Conservation (phyloP, 2,888 invertebrate genomes). For the Osedax frankpressi region DNA sequence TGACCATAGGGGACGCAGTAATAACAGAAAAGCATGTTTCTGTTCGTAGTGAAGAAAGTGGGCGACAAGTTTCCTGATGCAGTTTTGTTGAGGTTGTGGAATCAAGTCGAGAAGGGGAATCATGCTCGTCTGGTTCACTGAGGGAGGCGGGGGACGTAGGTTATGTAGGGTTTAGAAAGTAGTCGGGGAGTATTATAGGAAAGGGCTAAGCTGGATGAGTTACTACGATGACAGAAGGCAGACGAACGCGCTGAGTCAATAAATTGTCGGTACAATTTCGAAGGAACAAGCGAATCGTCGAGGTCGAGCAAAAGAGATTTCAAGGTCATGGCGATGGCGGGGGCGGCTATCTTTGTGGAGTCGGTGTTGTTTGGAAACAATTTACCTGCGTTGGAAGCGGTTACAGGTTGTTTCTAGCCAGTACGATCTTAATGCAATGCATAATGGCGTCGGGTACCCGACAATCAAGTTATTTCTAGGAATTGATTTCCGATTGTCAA, state of each 20-base stretch:
- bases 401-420: no score
- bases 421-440: no score
- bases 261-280: slow-evolving; percentile 61
- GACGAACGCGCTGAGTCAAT: slow-evolving; percentile 44
- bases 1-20: slow-evolving; percentile 64
- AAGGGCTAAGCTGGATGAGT: no score
- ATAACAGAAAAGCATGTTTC: slow-evolving; percentile 60
- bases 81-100: slow-evolving; percentile 56
- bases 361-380: not conserved
- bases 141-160: not conserved
- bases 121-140: slow-evolving; percentile 49
- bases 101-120: slow-evolving; percentile 53
- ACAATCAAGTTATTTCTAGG: no score
- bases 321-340: not conserved
- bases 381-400: not conserved
- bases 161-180: no score
- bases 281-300: slow-evolving; percentile 64
- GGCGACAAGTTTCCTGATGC: slow-evolving; percentile 57
- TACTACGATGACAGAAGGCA: no score
- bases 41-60: slow-evolving; percentile 62
- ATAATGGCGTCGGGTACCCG: no score
- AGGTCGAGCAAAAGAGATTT: slow-evolving; percentile 53
- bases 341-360: not conserved
- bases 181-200: no score
- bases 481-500: no score